phyloP scores from a whole-genome alignment of 2,113 vertebrate species.

The Sardina pilchardus region DNA sequence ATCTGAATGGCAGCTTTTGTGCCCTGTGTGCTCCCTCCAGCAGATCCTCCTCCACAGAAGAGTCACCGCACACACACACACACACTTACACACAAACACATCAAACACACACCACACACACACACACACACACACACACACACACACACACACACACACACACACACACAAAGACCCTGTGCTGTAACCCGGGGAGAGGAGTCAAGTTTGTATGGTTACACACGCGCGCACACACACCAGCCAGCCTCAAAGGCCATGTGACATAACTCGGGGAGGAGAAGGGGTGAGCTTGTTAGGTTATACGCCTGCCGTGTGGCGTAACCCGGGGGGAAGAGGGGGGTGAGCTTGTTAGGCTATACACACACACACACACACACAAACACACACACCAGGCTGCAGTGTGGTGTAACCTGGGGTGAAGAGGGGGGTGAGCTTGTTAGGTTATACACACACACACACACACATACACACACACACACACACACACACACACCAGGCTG shows the following conservation, averaged over 20 bases:
- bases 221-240: neutral
- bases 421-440: too few relatives aligned
- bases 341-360: too few relatives aligned
- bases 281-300: too few relatives aligned
- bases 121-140: neutral
- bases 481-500: neutral
- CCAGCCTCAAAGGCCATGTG: too few relatives aligned
- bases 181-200: too few relatives aligned
- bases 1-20: neutral
- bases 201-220: neutral
- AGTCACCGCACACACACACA: neutral
- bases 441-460: neutral
- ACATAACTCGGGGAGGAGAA: too few relatives aligned
- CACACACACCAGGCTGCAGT: neutral
- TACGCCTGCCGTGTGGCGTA: too few relatives aligned
- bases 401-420: too few relatives aligned
- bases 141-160: neutral
- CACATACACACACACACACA: neutral
- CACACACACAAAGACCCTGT: too few relatives aligned
- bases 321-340: too few relatives aligned
- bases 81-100: neutral
- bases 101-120: neutral
- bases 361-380: neutral
- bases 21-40: neutral
- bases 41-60: neutral